Conservation (phyloP, 2,797 vertebrate genomes). For the Trachurus trachurus region DNA sequence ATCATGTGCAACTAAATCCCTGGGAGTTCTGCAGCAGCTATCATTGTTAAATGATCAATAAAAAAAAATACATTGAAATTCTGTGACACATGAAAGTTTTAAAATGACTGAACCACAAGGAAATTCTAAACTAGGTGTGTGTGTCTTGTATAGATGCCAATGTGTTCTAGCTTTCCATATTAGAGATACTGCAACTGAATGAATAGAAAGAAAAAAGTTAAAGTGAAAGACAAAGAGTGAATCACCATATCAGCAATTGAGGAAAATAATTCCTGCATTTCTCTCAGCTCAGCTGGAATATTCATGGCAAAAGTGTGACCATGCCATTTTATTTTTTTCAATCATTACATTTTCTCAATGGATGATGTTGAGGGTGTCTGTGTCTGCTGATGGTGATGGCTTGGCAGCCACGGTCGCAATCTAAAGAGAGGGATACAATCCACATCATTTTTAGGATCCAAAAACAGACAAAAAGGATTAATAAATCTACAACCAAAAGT, state of each 20-base stretch:
- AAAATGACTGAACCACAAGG: no score
- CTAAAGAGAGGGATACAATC: no score
- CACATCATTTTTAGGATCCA: background rate
- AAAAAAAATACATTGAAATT: no score
- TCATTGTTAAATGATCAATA: no score
- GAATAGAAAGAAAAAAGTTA: background rate
- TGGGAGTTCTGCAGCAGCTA: no score
- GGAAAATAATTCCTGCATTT: background rate
- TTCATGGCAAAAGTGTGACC: background rate
- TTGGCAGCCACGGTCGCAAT: no score
- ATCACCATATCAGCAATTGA: background rate
- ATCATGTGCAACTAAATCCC: no score
- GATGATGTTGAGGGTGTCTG: no score
- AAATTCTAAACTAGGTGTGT: no score
- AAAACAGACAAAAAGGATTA: background rate
- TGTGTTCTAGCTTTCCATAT: background rate
- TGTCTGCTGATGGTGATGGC: no score
- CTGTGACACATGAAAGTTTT: no score
- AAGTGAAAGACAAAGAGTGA: background rate
- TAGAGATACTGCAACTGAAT: background rate
- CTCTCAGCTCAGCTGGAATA: background rate
- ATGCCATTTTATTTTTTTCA: background rate
- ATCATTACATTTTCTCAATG: background rate
- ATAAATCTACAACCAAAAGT: background rate
- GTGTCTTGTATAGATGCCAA: no score